These are phyloP conservation scores for Monopterus albus DNA, from an alignment of 2,113 vertebrate genomes.

Conservation along the genomic window DNA sequence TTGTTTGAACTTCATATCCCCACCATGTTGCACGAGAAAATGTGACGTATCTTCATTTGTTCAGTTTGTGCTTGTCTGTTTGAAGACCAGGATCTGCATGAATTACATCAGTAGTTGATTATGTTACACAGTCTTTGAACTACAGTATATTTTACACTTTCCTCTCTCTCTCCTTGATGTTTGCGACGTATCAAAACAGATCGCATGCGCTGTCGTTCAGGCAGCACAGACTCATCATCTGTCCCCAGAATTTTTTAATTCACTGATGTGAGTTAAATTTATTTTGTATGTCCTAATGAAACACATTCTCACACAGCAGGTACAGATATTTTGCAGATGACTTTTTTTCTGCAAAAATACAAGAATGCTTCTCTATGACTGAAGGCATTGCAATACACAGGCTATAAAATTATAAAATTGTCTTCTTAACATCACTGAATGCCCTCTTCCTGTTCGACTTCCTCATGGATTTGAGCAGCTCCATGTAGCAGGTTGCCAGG, in stretches of 20 bases:
- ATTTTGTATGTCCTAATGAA: conserved; percentile 24
- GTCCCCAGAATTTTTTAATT: conserved; percentile 37
- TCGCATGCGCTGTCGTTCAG: conserved; percentile 45
- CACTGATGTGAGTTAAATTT: conserved; percentile 22
- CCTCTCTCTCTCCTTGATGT: conserved; percentile 14
- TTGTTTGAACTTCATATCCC: conserved; percentile 16
- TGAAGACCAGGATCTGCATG: conserved; percentile 29
- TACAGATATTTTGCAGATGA: conserved; percentile 15
- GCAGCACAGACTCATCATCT: conserved; percentile 50
- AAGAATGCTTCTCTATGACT: conserved; percentile 33
- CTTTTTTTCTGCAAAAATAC: conserved; percentile 21
- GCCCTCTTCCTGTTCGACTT: conserved; percentile 53
- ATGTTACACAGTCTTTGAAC: conserved; percentile 12
- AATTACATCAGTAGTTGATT: conserved; percentile 12
- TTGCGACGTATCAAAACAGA: conserved; percentile 44
- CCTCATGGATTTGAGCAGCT: conserved; percentile 70
- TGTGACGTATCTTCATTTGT: conserved; percentile 22
- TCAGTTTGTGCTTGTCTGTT: conserved; percentile 24
- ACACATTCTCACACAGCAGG: neutral
- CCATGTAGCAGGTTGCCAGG: conserved; percentile 72
- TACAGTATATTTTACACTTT: conserved; percentile 23
- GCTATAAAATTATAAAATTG: conserved; percentile 48
- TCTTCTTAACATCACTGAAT: conserved; percentile 61
- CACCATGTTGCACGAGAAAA: conserved; percentile 18
- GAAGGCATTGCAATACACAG: conserved; percentile 29